phyloP scores from a whole-genome alignment of 2,888 invertebrate species.

The Parelbella ahira region DNA sequence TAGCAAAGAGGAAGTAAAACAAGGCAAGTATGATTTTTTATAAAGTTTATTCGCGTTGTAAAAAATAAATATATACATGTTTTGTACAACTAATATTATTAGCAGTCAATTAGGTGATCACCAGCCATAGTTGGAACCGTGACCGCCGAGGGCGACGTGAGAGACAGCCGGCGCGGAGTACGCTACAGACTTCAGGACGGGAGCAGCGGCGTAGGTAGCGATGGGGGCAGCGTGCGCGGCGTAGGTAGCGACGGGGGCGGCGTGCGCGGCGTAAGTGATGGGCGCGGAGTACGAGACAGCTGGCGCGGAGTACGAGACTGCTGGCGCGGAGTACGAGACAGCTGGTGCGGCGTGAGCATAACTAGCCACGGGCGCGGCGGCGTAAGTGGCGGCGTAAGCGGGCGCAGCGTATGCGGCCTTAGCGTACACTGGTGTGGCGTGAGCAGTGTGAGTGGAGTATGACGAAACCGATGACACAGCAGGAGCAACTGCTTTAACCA shows the following conservation, averaged over 20 bases:
- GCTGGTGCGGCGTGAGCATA: conserved; percentile 44
- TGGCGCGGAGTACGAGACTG: conserved; percentile 35
- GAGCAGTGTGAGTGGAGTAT: conserved; percentile 42
- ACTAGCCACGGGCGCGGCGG: conserved; percentile 35
- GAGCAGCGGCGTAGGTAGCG: conserved; percentile 22
- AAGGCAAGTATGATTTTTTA: too few species aligned
- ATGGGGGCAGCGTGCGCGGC: conserved; percentile 36
- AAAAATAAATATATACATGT: conserved; percentile 62
- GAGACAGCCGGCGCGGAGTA: conserved; percentile 71
- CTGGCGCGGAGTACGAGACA: conserved; percentile 41
- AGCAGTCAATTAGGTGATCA: conserved; percentile 42
- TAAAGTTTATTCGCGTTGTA: conserved; percentile 57
- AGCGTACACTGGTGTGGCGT: conserved; percentile 38
- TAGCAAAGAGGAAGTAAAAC: too few species aligned
- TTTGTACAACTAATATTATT: conserved; percentile 37
- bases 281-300: conserved; percentile 42
- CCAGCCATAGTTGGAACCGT: conserved; percentile 48
- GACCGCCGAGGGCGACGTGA: conserved; percentile 83
- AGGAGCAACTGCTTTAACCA: conserved; percentile 39
- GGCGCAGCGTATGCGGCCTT: conserved; percentile 40
- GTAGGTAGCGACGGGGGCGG: conserved; percentile 32
- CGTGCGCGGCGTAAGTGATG: conserved; percentile 35
- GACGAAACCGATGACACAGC: conserved; percentile 41
- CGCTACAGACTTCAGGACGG: conserved; percentile 34
- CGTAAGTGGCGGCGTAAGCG: conserved; percentile 32